Base-by-base conservation (phyloP, 1,140 invertebrate genomes). In the Drosophila rufa region DNA sequence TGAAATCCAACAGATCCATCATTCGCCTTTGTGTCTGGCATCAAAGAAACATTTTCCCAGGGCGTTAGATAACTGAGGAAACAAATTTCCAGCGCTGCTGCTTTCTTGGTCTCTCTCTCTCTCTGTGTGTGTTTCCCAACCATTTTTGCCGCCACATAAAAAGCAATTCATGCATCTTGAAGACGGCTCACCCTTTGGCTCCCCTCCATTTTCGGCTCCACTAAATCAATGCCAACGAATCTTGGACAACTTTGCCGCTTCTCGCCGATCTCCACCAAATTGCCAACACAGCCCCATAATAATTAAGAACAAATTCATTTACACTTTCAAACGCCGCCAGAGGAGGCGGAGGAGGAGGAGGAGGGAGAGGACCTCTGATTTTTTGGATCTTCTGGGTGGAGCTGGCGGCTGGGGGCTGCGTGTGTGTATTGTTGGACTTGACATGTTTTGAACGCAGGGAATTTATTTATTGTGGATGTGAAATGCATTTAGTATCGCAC, bases 221-320 rank as follows among this genome's bases (percentile, higher is more conserved):
- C 80, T 87, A 87, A 87, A 84, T 87, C 84, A 87, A 84, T 80
- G 80, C 68, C 69, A 80, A 71, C 80, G 65, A 80, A 74, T 80
- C 73, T 83, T 76, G 70, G 79, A 66, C 64, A 30, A 64, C 61
- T 82, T 27, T 17, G 47, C 17, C 30, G 68, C 25, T 22, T 33
- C 42, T 70, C 25, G 51, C 36, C 55, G 53, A 59, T 51, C 55
- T 53, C 38, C 53, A 67, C 58, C 78, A 60, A 84, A 82, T 83
- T 82, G 83, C 80, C 79, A 87, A 62, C 71, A 59, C 19, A 40
- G 61, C 78, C 56, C 61, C 79, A 80, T 82, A 73, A 90, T 90
- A 90, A 90, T 90, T 90, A 90, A 90, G 85, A 90, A 90, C 85
- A 90, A 90, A 90, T 90, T 90, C 85, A 90, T 90, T 90, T 91